Percentiles rank a stretch among this genome's conserved stretches.
phyloP scores from a whole-genome alignment of 2,113 vertebrate species.

The Catharus bicknelli region DNA sequence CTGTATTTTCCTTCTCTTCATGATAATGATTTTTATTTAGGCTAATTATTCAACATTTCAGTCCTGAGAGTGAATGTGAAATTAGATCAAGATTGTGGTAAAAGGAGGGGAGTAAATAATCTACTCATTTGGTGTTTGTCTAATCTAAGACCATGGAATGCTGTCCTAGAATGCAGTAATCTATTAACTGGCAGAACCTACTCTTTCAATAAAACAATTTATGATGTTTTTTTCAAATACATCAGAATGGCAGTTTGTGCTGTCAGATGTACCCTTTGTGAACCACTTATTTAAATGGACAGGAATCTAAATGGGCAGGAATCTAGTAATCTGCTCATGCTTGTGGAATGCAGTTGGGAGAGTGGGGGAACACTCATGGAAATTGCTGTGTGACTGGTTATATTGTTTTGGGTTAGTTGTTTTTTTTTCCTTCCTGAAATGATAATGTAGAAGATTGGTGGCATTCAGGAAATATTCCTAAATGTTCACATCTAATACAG shows the following conservation, averaged over 20 bases:
- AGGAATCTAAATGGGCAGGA: not conserved
- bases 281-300: not conserved
- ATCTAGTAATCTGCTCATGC: not conserved
- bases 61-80: not conserved
- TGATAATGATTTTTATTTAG: not conserved
- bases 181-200: slow-evolving; percentile 4
- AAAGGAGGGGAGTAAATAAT: not conserved
- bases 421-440: not conserved
- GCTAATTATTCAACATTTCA: not conserved
- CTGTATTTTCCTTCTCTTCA: not conserved
- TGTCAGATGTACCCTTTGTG: not conserved
- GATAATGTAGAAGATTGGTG: not conserved
- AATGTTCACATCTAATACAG: not conserved
- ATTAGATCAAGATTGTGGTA: not conserved
- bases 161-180: slow-evolving; percentile 16
- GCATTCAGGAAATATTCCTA: not conserved
- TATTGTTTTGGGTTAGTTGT: not conserved
- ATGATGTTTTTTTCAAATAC: not conserved
- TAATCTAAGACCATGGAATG: not conserved
- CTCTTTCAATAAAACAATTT: not conserved
- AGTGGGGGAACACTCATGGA: not conserved
- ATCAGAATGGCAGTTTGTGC: not conserved
- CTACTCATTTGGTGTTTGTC: not conserved
- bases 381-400: not conserved
- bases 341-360: not conserved